A percentile compares a stretch with the other conserved stretches of the same genome.
phyloP scores from a whole-genome alignment of 1,140 invertebrate species.

The Drosophila azteca region DNA sequence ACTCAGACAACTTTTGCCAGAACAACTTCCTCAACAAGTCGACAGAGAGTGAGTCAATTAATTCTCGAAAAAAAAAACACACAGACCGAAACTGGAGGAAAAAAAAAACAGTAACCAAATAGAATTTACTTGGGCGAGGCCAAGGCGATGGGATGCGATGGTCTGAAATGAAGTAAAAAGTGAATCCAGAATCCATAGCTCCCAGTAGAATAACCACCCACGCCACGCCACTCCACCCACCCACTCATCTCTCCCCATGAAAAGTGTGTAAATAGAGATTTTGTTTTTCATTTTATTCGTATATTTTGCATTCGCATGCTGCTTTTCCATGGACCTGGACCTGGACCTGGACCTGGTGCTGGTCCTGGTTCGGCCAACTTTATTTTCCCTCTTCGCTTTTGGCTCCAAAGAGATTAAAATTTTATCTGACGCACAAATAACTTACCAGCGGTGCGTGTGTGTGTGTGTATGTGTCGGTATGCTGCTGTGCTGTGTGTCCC shows the following conservation, averaged over 20 bases:
- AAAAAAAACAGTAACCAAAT: constrained; percentile 27
- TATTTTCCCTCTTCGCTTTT: constrained; percentile 63
- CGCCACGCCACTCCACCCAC: too few relatives aligned
- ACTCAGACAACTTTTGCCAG: constrained; percentile 28
- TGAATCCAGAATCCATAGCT: constrained; percentile 63
- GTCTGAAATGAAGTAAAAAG: constrained; percentile 24
- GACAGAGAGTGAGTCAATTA: constrained; percentile 71
- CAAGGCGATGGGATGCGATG: neutral
- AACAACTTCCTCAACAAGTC: constrained; percentile 65
- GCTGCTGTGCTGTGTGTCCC: constrained; percentile 26
- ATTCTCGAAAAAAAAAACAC: constrained; percentile 71
- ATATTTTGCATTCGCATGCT: constrained; percentile 27
- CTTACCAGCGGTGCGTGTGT: constrained; percentile 54
- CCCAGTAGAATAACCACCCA: constrained; percentile 51
- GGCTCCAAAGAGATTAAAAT: constrained; percentile 80
- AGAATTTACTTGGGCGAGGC: constrained; percentile 29
- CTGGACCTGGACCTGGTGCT: too few relatives aligned
- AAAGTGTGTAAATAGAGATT: constrained; percentile 80
- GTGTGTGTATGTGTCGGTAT: constrained; percentile 10
- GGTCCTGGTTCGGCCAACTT: constrained; percentile 47
- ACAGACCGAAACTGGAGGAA: constrained; percentile 35
- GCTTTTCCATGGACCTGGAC: constrained; percentile 20
- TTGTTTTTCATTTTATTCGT: constrained; percentile 70
- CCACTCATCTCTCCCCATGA: constrained; percentile 35
- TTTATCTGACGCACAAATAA: constrained; percentile 82